These are phyloP conservation scores for Phthorimaea operculella DNA, from an alignment of 1,140 invertebrate genomes.

Conservation along the genomic window DNA sequence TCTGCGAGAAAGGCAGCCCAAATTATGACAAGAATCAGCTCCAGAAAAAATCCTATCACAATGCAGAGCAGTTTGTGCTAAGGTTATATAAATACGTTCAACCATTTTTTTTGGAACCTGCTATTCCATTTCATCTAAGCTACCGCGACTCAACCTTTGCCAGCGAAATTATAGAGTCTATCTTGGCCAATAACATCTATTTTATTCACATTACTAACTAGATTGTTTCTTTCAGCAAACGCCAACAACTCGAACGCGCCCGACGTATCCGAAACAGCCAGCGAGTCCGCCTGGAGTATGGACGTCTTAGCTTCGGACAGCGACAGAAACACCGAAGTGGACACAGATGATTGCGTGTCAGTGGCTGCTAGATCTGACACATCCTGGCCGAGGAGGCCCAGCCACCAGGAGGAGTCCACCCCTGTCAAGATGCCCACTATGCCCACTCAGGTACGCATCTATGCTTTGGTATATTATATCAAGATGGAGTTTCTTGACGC, in stretches of 20 bases:
- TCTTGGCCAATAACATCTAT: no score
- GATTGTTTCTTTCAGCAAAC: slow-evolving; percentile 7
- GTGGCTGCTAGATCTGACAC: slow-evolving; percentile 61
- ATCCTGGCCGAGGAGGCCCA: slow-evolving; percentile 52
- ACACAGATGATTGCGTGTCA: slow-evolving; percentile 65
- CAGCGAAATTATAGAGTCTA: no score
- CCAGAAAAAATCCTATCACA: no score
- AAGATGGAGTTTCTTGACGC: no score
- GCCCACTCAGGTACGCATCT: neutral
- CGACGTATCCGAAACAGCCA: slow-evolving; percentile 90
- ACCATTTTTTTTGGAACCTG: no score
- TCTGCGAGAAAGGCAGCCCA: no score
- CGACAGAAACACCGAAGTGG: slow-evolving; percentile 85
- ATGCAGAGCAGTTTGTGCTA: no score
- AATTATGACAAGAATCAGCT: no score
- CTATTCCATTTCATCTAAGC: no score
- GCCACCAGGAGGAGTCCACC: slow-evolving; percentile 35
- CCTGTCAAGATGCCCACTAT: neutral
- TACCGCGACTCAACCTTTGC: no score
- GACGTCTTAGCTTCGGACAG: slow-evolving; percentile 96
- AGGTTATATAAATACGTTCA: no score
- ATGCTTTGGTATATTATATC: neutral
- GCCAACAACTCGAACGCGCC: slow-evolving; percentile 39
- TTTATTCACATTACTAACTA: no score
- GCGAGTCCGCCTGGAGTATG: slow-evolving; percentile 95